Evolutionary conservation across 2,888 invertebrate species (phyloP).

Genomic region (Pachymerium ferrugineum): DNA sequence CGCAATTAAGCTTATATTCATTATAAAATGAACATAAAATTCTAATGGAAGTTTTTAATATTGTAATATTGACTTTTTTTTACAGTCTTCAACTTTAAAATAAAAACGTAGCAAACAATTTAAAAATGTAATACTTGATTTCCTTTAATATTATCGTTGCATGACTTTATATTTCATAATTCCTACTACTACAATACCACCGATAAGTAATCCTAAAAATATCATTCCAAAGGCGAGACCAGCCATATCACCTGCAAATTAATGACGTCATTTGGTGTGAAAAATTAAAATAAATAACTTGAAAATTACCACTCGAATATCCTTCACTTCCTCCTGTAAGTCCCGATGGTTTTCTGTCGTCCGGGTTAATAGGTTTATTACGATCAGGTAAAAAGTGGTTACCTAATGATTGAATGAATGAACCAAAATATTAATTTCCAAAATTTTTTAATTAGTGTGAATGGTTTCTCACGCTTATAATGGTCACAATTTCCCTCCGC

Average conservation of each 20-base stretch:
- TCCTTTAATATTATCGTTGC: not conserved
- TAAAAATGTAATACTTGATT: too few species aligned
- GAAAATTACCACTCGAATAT: not conserved
- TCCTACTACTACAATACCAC: not conserved
- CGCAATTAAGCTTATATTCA: too few species aligned
- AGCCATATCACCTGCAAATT: not conserved
- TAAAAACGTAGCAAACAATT: too few species aligned
- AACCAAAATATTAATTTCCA: too few species aligned
- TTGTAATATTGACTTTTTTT: too few species aligned
- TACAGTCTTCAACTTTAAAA: too few species aligned
- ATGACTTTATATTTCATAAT: not conserved
- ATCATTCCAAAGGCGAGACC: constrained; percentile 1
- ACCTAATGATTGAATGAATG: too few species aligned
- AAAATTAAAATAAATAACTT: not conserved
- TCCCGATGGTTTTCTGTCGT: not conserved
- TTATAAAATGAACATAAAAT: too few species aligned
- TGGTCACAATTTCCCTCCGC: not conserved
- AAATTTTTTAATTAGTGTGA: too few species aligned
- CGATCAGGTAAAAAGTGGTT: not conserved
- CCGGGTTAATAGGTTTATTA: not conserved
- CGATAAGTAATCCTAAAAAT: not conserved
- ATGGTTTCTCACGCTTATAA: not conserved
- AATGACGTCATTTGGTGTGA: too few species aligned
- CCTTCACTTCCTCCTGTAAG: not conserved
- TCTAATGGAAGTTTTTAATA: too few species aligned